phyloP scores from a whole-genome alignment of 2,888 invertebrate species.

The Oxyscelio sp. region DNA sequence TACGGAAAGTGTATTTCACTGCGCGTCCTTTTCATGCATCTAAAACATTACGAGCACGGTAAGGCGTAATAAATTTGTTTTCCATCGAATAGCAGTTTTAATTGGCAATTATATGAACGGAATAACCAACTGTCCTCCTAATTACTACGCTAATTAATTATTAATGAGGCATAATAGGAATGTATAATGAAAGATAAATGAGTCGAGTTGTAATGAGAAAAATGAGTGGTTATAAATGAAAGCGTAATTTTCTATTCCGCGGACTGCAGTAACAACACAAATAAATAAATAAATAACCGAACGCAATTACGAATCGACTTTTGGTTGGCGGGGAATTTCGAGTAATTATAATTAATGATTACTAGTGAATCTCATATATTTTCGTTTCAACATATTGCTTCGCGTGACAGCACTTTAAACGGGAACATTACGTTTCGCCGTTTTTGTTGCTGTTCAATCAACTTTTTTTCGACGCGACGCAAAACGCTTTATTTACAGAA shows the following conservation, averaged over 20 bases:
- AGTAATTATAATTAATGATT: slow-evolving; percentile 35
- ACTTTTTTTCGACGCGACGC: neutral
- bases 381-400: slow-evolving; percentile 13
- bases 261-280: no score
- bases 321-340: slow-evolving; percentile 36
- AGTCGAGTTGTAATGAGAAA: slow-evolving; percentile 64
- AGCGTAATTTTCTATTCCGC: slow-evolving; percentile 63
- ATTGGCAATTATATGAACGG: slow-evolving; percentile 70
- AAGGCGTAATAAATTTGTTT: slow-evolving; percentile 67
- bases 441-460: neutral
- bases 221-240: slow-evolving; percentile 55
- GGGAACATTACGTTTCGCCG: neutral
- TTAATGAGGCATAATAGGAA: slow-evolving; percentile 66
- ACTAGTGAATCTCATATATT: neutral
- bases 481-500: neutral
- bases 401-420: neutral
- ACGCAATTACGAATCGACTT: slow-evolving; percentile 40
- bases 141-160: slow-evolving; percentile 66
- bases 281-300: slow-evolving; percentile 42
- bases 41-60: slow-evolving; percentile 37
- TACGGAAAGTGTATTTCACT: slow-evolving; percentile 8
- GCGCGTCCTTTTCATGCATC: slow-evolving; percentile 32
- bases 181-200: slow-evolving; percentile 66
- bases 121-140: slow-evolving; percentile 64
- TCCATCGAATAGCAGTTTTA: slow-evolving; percentile 62